Evolutionary conservation across 2,888 invertebrate genomes (phyloP), one percentile per base, ranked within the genome.

Genomic region (Cordilura impudica): DNA sequence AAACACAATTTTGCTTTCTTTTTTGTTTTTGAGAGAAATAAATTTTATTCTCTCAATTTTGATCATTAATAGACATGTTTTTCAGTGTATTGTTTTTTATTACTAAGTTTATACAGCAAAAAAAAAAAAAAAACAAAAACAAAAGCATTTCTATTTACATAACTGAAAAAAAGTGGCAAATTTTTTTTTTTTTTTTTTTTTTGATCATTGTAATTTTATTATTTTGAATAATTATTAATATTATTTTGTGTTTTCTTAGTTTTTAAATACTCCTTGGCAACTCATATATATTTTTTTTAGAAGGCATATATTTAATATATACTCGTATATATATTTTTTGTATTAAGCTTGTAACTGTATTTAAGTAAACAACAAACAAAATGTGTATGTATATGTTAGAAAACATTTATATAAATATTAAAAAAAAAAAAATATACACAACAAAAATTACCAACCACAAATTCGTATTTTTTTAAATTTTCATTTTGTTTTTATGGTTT

Each of bases 201-300:
- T 4, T 2, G n/a, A 39, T 12, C 35, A 39, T 39, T 39, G 35
- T 39, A 39, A n/a, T 39, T 39, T 39, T 39, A 39, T 39, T 39
- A 39, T 39, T 39, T 39, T 39, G n/a, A 39, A 39, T 39, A n/a
- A 39, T 39, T 39, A n/a, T n/a, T 31, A n/a, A n/a, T 31, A 2
- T 31, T 69, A 23, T 23, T 58, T 43, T 70, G 51, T 29, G 51
- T 70, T 53, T 31, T 60, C n/a, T 61, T 71, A 71, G 53, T 53
- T 71, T 53, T 53, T 53, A 45, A 71, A 53, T 71, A 71, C 53
- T 61, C 71, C n/a, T 43, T 61, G 53, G 71, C 71, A 53, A 72
- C 63, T 45, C 14, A 63, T 45, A 51, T 39, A n/a, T 35, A 35
- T 3, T 39, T 39, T 39, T 39, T 39, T 39, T 39, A 39, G 35